Evolutionary conservation across 2,888 invertebrate genomes (phyloP), one percentile per base, ranked within the genome.

Genomic region (Cactoblastis cactorum): DNA sequence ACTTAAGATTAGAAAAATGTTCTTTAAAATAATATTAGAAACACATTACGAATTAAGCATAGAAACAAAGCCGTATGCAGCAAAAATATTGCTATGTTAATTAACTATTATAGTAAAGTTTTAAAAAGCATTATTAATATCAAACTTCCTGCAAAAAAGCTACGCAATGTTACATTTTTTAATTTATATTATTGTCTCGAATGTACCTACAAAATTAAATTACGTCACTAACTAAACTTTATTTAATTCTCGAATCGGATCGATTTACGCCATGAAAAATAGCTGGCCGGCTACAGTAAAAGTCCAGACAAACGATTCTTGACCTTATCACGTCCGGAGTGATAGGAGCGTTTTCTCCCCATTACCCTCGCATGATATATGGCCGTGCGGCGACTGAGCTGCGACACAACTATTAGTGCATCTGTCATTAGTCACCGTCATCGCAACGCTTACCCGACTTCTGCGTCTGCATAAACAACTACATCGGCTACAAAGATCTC

Each of bases 391-490:
- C 74, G 77, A 76, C 68, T 75, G 83, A 79, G 83, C 68, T 76
- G 83, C 79, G 84, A 83, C 83, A 82, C 82, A 80, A 88, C 90
- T 90, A 90, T 90, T 90, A 90, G 88, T 88, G 89, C 89, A 90
- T 90, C 80, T 73, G 80, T 90, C 90, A 90, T 90, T 90, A 87
- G 86, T 90, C 90, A 78, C 79, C 81, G 88, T 88, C 88, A 81
- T 61, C 69, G 67, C 74, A 77, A 70, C 80, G 78, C 77, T 80
- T 81, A 82, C 80, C 72, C 71, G 63, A 65, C 63, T 58, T 63
- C 57, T 64, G 65, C 61, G 55, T 52, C 72, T 76, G 81, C 76
- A 78, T 77, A 79, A 79, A 80, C 80, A 80, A 73, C 77, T 74
- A 71, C 69, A 74, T 69, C 60, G 57, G 28, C 28, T 28, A 28